Evolutionary conservation across 2,113 vertebrate genomes (phyloP), one percentile per base, ranked within the genome.

Genomic region (Centropus bengalensis): DNA sequence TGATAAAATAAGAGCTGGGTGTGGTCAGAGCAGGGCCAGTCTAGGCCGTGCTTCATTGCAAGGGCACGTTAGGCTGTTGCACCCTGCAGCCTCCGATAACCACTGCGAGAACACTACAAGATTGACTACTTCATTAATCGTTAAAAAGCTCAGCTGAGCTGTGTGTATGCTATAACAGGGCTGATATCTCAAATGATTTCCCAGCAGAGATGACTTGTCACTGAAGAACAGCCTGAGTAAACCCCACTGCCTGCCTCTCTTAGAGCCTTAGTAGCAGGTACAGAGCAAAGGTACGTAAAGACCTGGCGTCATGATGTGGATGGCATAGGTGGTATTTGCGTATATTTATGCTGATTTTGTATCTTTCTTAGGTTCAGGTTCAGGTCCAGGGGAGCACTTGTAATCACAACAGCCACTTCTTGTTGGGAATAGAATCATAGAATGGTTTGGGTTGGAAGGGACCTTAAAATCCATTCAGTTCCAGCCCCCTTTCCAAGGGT

Each of bases 141-240:
- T 94, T 90, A 87, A 92, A 83, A 30, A 87, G 55, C 70, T 87
- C 75, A 80, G 74, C 74, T 67, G 82, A 84, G 59, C 78, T 91
- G 44, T 5, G 10, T 77, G 40, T 90, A 33, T 88, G 63, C 66
- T 77, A 14, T 59, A 40, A 40, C 38, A 59, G 63, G 67, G 42
- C 55, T 64, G 70, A 32, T 81, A 56, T 5, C 70, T 85, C 79
- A 10, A 8, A 58, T 51, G 64, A 93, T 86, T 93, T 96, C 85
- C 91, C 62, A 51, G 30, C 5, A 54, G 91, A 62, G 69, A 76
- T 81, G 80, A 89, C 77, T 94, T 27, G 44, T 88, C 66, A 51
- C 68, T 82, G 13, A 82, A 71, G 42, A 93, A 14, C 38, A 27
- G 21, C 52, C 66, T 66, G 74, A 80, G 27, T 56, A 88, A 92